phyloP scores from a whole-genome alignment of 2,888 invertebrate species.

The Sphaeridia pumilis region DNA sequence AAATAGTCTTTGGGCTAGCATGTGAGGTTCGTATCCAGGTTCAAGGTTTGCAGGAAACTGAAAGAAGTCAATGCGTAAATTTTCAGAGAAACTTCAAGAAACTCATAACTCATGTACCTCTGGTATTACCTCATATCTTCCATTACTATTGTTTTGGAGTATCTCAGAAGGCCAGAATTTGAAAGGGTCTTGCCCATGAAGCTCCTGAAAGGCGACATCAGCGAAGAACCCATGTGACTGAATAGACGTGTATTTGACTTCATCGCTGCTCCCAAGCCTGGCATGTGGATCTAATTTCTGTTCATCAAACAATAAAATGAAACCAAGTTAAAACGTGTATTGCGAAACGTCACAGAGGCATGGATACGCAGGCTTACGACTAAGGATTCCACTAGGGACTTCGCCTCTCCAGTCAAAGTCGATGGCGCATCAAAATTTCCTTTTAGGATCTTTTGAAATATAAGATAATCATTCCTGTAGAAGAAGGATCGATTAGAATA shows the following conservation, averaged over 20 bases:
- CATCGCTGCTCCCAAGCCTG: conserved; percentile 70
- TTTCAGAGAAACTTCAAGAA: too few relatives aligned
- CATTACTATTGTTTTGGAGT: too few relatives aligned
- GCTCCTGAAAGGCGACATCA: conserved; percentile 66
- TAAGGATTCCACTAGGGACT: conserved; percentile 73
- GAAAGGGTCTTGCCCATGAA: conserved; percentile 48
- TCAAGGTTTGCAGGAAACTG: neutral
- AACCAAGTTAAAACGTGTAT: too few relatives aligned
- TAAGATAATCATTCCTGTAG: conserved; percentile 76
- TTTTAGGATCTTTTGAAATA: conserved; percentile 88
- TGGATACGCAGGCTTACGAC: conserved; percentile 46
- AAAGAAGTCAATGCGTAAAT: too few relatives aligned
- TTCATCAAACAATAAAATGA: too few relatives aligned
- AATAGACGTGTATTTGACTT: conserved; percentile 63
- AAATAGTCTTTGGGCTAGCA: neutral
- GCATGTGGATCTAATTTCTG: conserved; percentile 60
- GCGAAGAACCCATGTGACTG: conserved; percentile 76
- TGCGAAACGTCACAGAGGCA: too few relatives aligned
- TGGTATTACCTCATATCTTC: too few relatives aligned
- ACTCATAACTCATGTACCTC: too few relatives aligned
- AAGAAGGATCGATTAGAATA: too few relatives aligned
- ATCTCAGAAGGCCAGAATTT: neutral
- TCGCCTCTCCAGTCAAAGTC: conserved; percentile 73
- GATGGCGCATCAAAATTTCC: conserved; percentile 85
- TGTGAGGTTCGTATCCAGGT: neutral